A percentile compares a stretch with the other conserved stretches of the same genome.
phyloP scores from a whole-genome alignment of 1,140 invertebrate genomes.

The Bombus vancouverensis region DNA sequence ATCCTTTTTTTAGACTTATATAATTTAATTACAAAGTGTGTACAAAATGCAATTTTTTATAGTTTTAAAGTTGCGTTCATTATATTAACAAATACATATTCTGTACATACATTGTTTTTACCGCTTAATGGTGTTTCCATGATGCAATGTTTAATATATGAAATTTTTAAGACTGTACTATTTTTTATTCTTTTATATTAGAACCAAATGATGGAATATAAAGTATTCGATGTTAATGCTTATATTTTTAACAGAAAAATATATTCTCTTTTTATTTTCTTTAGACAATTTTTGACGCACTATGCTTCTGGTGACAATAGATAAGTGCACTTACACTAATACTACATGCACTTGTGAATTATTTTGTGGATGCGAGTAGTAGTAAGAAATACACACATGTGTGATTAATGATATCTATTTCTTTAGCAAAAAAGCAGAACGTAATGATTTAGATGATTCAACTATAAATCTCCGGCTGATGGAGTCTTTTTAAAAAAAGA shows the following conservation, averaged over 20 bases:
- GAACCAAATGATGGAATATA: slow-evolving; percentile 18
- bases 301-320: slow-evolving; percentile 36
- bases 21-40: slow-evolving; percentile 32
- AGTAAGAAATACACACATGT: slow-evolving; percentile 35
- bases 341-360: slow-evolving; percentile 33
- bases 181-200: slow-evolving; percentile 31
- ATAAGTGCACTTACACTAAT: slow-evolving; percentile 58
- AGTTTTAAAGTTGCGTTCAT: not conserved
- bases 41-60: not conserved
- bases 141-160: not conserved
- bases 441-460: slow-evolving; percentile 59
- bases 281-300: slow-evolving; percentile 39
- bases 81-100: slow-evolving; percentile 38
- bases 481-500: slow-evolving; percentile 49
- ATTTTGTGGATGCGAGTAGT: slow-evolving; percentile 19
- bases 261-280: slow-evolving; percentile 1
- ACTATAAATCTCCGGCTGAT: slow-evolving; percentile 49
- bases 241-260: slow-evolving; percentile 23
- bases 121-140: slow-evolving; percentile 12
- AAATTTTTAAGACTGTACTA: slow-evolving; percentile 12
- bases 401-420: slow-evolving; percentile 68
- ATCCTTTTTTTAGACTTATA: slow-evolving; percentile 18
- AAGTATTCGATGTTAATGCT: not conserved
- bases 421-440: slow-evolving; percentile 67
- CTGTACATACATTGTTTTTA: not conserved